Evolutionary conservation across 2,888 invertebrate genomes (phyloP).

Genomic region (Acrocera orbiculus): DNA sequence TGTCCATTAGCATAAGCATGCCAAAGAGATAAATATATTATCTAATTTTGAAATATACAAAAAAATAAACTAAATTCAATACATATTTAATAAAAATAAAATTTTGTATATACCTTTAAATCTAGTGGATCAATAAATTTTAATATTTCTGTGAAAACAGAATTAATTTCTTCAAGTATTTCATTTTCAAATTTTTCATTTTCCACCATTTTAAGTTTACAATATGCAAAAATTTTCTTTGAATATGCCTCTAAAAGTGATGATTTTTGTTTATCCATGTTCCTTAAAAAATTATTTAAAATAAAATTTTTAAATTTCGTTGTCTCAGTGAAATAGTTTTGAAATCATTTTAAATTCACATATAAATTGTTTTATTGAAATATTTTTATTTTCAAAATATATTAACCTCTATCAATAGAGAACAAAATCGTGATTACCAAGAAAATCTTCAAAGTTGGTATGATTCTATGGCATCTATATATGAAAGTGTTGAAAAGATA

Average conservation of each 20-base stretch:
- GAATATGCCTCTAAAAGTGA: slow-evolving; percentile 64
- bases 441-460: too few species aligned
- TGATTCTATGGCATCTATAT: too few species aligned
- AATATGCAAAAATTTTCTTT: slow-evolving; percentile 54
- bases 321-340: too few species aligned
- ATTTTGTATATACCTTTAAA: slow-evolving; percentile 40
- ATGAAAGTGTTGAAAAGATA: too few species aligned
- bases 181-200: slow-evolving; percentile 23
- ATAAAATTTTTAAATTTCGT: not conserved
- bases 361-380: too few species aligned
- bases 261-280: slow-evolving; percentile 71
- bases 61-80: slow-evolving; percentile 1
- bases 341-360: too few species aligned
- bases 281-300: slow-evolving; percentile 29
- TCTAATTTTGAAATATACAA: slow-evolving; percentile 29
- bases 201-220: slow-evolving; percentile 38
- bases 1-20: slow-evolving; percentile 63
- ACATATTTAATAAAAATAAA: slow-evolving; percentile 4
- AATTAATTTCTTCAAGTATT: slow-evolving; percentile 40
- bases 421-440: too few species aligned
- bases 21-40: slow-evolving; percentile 61
- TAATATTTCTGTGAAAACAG: slow-evolving; percentile 48
- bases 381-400: too few species aligned
- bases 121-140: slow-evolving; percentile 69
- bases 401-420: too few species aligned